Evolutionary conservation across 2,888 invertebrate species (phyloP), one percentile per base, ranked within the genome.

Genomic region (Invenusta paracnida): DNA sequence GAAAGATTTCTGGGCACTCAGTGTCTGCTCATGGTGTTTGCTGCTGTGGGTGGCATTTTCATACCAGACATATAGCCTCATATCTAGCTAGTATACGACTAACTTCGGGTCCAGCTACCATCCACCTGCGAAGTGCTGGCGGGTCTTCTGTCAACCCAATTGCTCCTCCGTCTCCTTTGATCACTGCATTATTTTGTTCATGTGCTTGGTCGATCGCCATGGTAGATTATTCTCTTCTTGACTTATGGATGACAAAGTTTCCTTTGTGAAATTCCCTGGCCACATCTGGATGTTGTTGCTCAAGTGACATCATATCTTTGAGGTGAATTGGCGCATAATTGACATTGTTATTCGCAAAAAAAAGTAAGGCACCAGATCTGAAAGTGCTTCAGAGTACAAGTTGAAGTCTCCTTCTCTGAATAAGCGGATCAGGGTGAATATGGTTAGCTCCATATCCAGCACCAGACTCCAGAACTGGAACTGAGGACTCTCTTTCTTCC

Each of bases 181-280:
- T 87, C 28, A 88, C 30, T 30, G 85, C 88, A 87, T 89, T 89
- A 73, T 67, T 85, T 48, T 89, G 89, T 81, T 89, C 88, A 84
- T 89, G 88, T 5, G 88, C 87, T 83, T 88, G 88, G 83, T 88
- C 87, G 48, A 88, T 87, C n/a, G 88, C 87, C 81, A 88, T 86
- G 66, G 86, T 84, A 23, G 88, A 88, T 81, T 87, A 88, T n/a
- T 82, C 73, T 25, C 85, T 30, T 5, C 67, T 82, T 13, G 88
- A 87, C 79, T 89, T 89, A 81, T 86, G 67, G 0, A 88, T 86
- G 29, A 86, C 86, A 86, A 88, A 88, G 1, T 87, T 87, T 17
- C 88, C 88, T n/a, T 67, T 84, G 2, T 87, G 1, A 85, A 88
- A 88, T 79, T 88, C 87, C 1, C n/a, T 13, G 13, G 84, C 85